Base-by-base conservation (phyloP, 2,113 vertebrate species). In the Thermophis baileyi region DNA sequence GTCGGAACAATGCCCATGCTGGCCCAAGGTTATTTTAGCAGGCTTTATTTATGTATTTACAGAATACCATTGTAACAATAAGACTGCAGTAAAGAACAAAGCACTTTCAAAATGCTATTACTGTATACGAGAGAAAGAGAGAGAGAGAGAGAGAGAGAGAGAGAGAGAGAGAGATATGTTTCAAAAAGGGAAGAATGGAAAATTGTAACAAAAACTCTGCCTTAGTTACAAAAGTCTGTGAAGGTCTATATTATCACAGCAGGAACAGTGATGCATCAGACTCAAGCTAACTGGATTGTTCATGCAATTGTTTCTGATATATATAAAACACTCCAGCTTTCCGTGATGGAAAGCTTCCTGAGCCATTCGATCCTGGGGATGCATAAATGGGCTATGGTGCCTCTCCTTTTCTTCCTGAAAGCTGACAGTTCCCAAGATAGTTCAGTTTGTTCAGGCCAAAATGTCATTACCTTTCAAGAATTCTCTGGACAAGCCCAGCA, bases 401-500 rank as follows among this genome's bases (percentile, higher is more conserved):
- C 91, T 35, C 93, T 74, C 11, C 25, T 27, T 50, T 51, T n/a
- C 6, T 51, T 55, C 0, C 88, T 87, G 63, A 91, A 93, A 95
- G 94, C 91, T 95, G 95, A 87, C 88, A 94, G 55, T 92, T 92
- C 90, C 35, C 63, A 94, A 89, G 81, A 85, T 40, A 93, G 92
- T 92, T 92, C 92, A 91, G 96, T 90, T 95, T 96, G 51, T 91
- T 93, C 25, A 88, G 95, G 87, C 95, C 95, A 96, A 95, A 85
- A 87, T 7, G 4, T 94, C 94, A 44, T 94, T 88, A 90, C 91
- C 94, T 95, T 60, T 88, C 94, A 93, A 90, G 94, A 93, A 91
- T 92, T 96, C 94, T 94, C 89, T 95, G 95, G 93, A 95, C 95
- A 96, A 96, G 94, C 95, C 95, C 94, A 92, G 95, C 93, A 96